Base-by-base conservation (phyloP, 2,113 vertebrate species). In the Grallaria varia region DNA sequence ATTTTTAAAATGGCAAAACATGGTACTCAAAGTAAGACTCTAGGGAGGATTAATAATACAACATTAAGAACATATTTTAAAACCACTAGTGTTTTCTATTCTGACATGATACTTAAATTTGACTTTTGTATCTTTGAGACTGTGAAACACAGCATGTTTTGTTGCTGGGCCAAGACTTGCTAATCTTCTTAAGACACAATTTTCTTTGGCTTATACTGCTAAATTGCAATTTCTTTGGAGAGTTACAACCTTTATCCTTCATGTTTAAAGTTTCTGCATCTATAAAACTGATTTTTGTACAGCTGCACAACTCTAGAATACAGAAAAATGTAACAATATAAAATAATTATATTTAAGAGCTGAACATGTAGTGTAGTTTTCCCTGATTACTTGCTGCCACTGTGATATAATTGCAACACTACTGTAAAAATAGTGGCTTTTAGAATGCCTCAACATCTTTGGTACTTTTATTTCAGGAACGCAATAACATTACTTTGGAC, bases 401-500 rank as follows among this genome's bases (percentile, higher is more conserved):
- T 87, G 40, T 56, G 53, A 24, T 75, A 13, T 81, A 53, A 69
- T 30, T 74, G 50, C 66, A 80, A 9, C 0, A 8, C 62, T 67
- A 10, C 30, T 3, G 3, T 93, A 47, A 84, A 94, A 82, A 40
- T 24, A 16, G 4, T 53, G 67, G 37, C 22, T 85, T 72, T 94
- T 74, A 87, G 72, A 83, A 64, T 0, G 16, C 50, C 30, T 85
- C 58, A 84, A 10, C 44, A 47, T 59, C 86, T 95, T 56, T 84
- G 76, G 35, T 95, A 5, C 82, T 93, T 84, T 93, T 93, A 60
- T 92, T 98, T 96, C 96, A 99, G 99, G 98, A 98, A 94, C 97
- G 40, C 67, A 95, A 99, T 89, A 99, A 99, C 94, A 99, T 99
- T 96, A 99, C 98, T 71, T 96, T 99, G 98, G 99, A 99, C 97